Conservation (phyloP, 1,140 invertebrate species). For the Aphaenogaster ashmeadi region DNA sequence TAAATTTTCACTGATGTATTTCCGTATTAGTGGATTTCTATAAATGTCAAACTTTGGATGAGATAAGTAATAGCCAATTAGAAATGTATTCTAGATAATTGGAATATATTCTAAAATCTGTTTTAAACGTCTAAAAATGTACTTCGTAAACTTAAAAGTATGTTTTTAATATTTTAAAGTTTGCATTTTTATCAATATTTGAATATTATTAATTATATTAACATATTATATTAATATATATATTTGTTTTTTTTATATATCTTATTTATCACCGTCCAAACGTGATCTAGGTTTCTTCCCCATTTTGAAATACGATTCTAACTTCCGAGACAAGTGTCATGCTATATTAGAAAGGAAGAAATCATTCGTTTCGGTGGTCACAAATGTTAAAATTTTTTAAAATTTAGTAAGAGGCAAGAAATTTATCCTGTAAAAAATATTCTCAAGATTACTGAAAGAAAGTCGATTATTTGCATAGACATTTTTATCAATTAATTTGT, state of each 20-base stretch:
- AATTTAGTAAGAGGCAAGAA: background rate
- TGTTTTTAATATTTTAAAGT: background rate
- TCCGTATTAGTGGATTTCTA: background rate
- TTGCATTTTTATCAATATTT: background rate
- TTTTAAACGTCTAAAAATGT: background rate
- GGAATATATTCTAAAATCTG: background rate
- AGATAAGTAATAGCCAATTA: background rate
- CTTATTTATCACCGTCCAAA: background rate
- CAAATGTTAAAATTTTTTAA: background rate
- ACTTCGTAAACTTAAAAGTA: background rate
- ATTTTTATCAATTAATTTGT: background rate
- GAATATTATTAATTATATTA: constrained; percentile 14
- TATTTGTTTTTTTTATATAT: background rate
- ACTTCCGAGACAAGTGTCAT: constrained; percentile 26
- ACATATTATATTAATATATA: constrained; percentile 1
- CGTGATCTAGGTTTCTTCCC: background rate
- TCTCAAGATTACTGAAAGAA: background rate
- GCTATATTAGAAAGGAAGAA: constrained; percentile 16
- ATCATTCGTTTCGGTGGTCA: constrained; percentile 25
- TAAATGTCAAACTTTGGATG: background rate
- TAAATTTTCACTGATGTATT: background rate
- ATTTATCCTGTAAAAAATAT: background rate
- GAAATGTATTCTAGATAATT: background rate
- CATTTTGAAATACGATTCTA: constrained; percentile 15
- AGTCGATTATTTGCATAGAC: background rate